Evolutionary conservation across 2,113 vertebrate species (phyloP).

Genomic region (Abramis brama): DNA sequence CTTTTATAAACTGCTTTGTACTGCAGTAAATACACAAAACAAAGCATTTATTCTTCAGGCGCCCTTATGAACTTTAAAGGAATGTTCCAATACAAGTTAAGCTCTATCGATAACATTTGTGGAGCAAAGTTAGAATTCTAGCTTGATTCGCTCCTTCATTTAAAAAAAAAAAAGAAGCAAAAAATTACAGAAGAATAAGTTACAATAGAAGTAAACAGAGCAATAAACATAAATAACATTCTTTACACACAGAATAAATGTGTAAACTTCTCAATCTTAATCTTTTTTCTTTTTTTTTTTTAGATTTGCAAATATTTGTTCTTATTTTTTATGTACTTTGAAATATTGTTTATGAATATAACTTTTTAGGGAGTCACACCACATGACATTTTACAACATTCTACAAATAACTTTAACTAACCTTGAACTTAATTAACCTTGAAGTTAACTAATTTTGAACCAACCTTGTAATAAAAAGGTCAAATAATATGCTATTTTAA

Average conservation of each 20-base stretch:
- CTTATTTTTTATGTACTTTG: background rate
- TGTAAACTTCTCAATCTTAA: background rate
- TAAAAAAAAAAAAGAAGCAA: background rate
- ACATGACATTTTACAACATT: background rate
- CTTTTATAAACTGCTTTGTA: conserved; percentile 22
- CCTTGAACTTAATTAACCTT: no score
- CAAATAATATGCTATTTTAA: background rate
- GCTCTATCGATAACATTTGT: background rate
- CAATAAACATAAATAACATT: background rate
- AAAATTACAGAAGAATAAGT: background rate
- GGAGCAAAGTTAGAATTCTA: background rate
- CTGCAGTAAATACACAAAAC: conserved; percentile 25
- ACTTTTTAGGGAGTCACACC: background rate
- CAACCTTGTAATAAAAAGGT: background rate
- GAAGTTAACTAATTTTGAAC: background rate
- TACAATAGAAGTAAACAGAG: background rate
- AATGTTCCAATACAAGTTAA: conserved; percentile 19
- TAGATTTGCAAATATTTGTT: no score
- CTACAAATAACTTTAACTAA: no score
- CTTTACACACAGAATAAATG: background rate
- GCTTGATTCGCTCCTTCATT: background rate
- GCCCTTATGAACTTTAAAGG: background rate
- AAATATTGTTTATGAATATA: background rate
- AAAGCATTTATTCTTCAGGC: conserved; percentile 26
- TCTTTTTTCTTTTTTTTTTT: background rate